Conservation (phyloP, 2,113 vertebrate genomes). For the Calonectris borealis region DNA sequence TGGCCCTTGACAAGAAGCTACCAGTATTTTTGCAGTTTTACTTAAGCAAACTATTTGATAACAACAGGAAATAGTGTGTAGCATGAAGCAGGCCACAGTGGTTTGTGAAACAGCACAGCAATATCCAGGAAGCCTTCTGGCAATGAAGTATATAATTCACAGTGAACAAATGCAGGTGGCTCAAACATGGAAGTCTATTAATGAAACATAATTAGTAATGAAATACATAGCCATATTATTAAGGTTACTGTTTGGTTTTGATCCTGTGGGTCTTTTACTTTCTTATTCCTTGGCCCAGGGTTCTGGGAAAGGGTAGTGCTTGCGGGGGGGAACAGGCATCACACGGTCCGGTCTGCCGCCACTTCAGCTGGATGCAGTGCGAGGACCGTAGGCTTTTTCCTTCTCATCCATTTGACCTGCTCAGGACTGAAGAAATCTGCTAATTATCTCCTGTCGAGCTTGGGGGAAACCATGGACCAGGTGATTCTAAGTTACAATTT, state of each 20-base stretch:
- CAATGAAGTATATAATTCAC: not conserved
- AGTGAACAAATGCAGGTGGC: not conserved
- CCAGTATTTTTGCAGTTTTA: not conserved
- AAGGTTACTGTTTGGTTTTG: not conserved
- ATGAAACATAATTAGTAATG: not conserved
- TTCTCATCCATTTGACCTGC: not conserved
- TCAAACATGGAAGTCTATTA: not conserved
- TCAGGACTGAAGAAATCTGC: not conserved
- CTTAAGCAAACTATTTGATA: not conserved
- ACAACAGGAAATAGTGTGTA: not conserved
- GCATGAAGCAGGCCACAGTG: not conserved
- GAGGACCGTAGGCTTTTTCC: not conserved
- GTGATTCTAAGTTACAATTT: not conserved
- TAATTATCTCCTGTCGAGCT: not conserved
- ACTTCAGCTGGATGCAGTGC: not conserved
- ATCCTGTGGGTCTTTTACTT: not conserved
- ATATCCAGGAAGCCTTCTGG: not conserved
- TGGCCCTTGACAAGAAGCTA: not conserved
- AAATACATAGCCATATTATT: not conserved
- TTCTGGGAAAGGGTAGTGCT: not conserved
- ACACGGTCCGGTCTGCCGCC: accelerated
- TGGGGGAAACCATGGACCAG: not conserved
- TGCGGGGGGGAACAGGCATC: no score
- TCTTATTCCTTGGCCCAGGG: not conserved
- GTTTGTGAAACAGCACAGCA: not conserved